A percentile compares a stretch with the other conserved stretches of the same genome.
phyloP scores from a whole-genome alignment of 2,113 vertebrate genomes.

The Sylvilagus bachmani region DNA sequence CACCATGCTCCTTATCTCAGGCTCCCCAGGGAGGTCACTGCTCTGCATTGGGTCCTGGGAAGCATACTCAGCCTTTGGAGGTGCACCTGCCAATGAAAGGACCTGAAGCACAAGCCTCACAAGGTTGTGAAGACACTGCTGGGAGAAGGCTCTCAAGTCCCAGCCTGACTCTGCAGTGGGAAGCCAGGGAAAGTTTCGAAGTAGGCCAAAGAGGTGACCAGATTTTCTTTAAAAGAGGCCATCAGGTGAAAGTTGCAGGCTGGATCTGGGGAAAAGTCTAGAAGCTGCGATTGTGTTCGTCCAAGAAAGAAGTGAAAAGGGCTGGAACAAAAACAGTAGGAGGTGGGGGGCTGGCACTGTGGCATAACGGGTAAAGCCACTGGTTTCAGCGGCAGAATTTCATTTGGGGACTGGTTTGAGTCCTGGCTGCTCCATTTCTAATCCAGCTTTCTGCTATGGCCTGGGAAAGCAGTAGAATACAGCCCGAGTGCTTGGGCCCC shows the following conservation, averaged over 20 bases:
- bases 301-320: background rate
- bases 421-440: no score
- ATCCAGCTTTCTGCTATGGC: no score
- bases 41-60: background rate
- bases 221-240: background rate
- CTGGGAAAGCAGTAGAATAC: no score
- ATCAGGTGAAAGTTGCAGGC: background rate
- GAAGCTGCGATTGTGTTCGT: background rate
- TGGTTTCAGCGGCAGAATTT: no score
- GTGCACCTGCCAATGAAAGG: background rate
- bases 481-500: no score
- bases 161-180: background rate
- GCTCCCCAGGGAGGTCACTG: rapidly evolving
- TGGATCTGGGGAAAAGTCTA: background rate
- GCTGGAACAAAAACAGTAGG: background rate
- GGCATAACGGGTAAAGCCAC: no score
- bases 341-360: no score
- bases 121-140: no score
- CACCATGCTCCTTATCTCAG: background rate
- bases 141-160: background rate
- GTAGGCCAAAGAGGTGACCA: background rate
- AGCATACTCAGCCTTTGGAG: background rate
- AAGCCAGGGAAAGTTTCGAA: background rate
- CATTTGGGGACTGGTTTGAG: no score
- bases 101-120: background rate